phyloP scores from a whole-genome alignment of 1,140 invertebrate genomes.

The Drosophila kepulauana region DNA sequence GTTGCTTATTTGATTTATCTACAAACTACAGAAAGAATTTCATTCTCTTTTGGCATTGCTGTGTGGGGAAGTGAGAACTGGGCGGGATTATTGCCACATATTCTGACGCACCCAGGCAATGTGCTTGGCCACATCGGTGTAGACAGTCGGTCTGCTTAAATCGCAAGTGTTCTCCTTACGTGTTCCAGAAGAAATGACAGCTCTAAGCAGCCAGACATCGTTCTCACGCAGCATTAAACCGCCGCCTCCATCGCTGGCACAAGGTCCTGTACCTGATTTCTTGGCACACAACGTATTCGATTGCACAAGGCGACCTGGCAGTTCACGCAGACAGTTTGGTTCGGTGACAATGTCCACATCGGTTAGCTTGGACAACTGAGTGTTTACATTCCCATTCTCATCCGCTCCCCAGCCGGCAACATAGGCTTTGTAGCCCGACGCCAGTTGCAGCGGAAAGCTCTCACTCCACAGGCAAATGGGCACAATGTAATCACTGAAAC shows the following conservation, averaged over 20 bases:
- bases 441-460: constrained; percentile 36
- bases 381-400: constrained; percentile 85
- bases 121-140: constrained; percentile 80
- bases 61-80: not conserved
- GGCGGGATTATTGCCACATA: constrained; percentile 57
- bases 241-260: constrained; percentile 77
- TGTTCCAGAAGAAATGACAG: constrained; percentile 61
- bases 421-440: constrained; percentile 47
- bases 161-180: constrained; percentile 58
- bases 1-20: constrained; percentile 10
- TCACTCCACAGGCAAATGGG: constrained; percentile 88
- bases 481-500: constrained; percentile 83
- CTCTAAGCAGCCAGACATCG: constrained; percentile 71
- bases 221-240: constrained; percentile 71
- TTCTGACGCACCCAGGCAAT: constrained; percentile 71
- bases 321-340: constrained; percentile 86
- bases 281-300: constrained; percentile 78
- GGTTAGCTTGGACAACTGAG: constrained; percentile 86
- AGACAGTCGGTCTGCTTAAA: constrained; percentile 70
- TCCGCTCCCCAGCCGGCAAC: constrained; percentile 88
- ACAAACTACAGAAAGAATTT: constrained; percentile 2
- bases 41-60: constrained; percentile 6
- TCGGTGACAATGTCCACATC: constrained; percentile 87
- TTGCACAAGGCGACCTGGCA: constrained; percentile 52
- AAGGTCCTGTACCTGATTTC: constrained; percentile 74